Conservation (phyloP, 2,888 invertebrate genomes). For the Eristalis arbustorum region DNA sequence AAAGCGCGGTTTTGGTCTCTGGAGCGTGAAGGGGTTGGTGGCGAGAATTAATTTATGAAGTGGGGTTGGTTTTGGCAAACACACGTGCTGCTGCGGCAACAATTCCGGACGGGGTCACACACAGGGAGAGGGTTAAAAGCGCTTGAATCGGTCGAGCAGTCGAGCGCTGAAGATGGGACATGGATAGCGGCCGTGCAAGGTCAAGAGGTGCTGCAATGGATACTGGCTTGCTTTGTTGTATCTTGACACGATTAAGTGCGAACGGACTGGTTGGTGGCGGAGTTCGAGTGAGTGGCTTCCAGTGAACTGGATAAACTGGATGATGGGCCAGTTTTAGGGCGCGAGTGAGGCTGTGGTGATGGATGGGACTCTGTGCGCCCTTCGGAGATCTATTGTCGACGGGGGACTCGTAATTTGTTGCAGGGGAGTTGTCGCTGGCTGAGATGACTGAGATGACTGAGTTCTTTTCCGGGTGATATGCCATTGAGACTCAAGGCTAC, state of each 20-base stretch:
- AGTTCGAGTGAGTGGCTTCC: not conserved
- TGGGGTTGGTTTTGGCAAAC: conserved; percentile 61
- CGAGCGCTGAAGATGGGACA: not conserved
- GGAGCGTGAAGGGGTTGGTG: not conserved
- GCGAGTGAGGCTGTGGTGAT: not conserved
- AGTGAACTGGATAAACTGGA: not conserved
- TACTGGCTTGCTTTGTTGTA: not conserved
- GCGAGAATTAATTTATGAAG: conserved; percentile 46
- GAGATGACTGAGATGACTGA: too few relatives aligned
- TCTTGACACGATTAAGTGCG: not conserved
- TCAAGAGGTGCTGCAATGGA: not conserved
- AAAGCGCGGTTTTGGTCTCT: conserved; percentile 20
- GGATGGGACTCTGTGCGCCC: not conserved
- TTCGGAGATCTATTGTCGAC: not conserved
- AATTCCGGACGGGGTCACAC: conserved; percentile 11
- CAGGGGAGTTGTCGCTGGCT: too few relatives aligned
- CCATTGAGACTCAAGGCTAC: too few relatives aligned
- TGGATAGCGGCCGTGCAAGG: not conserved
- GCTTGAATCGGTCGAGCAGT: not conserved
- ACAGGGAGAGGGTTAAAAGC: not conserved
- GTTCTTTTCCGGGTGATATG: too few relatives aligned
- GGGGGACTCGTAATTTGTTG: not conserved
- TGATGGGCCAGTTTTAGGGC: not conserved
- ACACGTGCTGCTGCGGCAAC: conserved; percentile 50
- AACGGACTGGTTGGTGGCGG: not conserved